Percentiles rank a stretch among this genome's conserved stretches.
These are phyloP conservation scores for Lophotriccus pileatus DNA, from an alignment of 2,797 vertebrate species.

Conservation along the genomic window DNA sequence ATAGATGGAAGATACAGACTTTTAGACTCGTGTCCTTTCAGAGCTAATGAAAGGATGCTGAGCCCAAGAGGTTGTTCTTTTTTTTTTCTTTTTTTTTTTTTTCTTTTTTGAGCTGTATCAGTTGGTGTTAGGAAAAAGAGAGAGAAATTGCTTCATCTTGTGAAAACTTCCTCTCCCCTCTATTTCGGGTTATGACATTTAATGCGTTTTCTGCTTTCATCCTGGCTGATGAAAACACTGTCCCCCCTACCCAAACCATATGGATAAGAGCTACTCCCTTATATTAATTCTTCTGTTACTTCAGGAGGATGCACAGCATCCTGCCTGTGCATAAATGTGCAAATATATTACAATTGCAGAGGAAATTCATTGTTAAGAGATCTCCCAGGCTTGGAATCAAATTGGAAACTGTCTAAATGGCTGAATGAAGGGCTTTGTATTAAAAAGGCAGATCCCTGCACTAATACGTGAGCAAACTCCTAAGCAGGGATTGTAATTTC, in stretches of 20 bases:
- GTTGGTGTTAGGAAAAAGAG: background rate
- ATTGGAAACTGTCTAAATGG: constrained; percentile 58
- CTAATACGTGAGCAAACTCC: constrained; percentile 34
- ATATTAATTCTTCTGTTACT: constrained; percentile 4
- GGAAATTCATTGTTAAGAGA: constrained; percentile 48
- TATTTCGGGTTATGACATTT: background rate
- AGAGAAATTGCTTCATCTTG: background rate
- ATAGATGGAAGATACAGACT: background rate
- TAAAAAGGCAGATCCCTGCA: constrained; percentile 53
- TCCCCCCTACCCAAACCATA: background rate
- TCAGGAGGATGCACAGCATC: constrained; percentile 1
- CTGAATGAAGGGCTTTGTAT: constrained; percentile 63
- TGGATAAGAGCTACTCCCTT: background rate
- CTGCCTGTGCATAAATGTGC: constrained; percentile 1
- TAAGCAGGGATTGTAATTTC: constrained; percentile 35
- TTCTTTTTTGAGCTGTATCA: background rate
- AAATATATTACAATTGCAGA: constrained; percentile 35
- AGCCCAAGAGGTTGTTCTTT: background rate
- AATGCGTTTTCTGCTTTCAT: constrained; percentile 26
- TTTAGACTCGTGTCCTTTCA: background rate
- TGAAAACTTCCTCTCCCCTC: background rate
- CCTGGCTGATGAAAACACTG: background rate
- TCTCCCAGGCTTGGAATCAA: constrained; percentile 47
- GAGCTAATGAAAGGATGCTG: constrained; percentile 24
- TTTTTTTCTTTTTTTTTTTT: background rate